Conservation (phyloP, 2,797 vertebrate genomes). For the Pipistrellus pipistrellus region DNA sequence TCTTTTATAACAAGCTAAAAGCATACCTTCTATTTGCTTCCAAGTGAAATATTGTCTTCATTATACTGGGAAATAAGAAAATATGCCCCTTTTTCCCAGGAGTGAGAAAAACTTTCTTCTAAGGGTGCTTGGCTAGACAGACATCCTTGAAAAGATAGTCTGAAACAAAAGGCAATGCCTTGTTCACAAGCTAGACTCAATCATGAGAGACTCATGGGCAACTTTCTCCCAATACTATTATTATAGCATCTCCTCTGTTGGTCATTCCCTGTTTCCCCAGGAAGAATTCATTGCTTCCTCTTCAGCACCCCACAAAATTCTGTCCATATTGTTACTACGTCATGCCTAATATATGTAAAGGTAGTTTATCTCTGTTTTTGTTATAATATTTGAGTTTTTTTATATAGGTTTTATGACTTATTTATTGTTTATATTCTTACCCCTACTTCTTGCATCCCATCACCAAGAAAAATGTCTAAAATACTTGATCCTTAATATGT, state of each 20-base stretch:
- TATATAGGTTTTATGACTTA: not conserved
- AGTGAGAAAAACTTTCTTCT: not conserved
- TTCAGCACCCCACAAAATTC: not conserved
- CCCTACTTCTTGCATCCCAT: not conserved
- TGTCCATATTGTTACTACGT: not conserved
- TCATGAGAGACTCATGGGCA: not conserved
- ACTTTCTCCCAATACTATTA: not conserved
- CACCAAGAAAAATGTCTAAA: not conserved
- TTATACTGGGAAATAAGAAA: conserved; percentile 11
- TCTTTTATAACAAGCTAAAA: not conserved
- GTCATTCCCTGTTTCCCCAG: not conserved
- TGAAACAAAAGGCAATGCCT: not conserved
- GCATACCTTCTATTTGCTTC: not conserved
- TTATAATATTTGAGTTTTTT: not conserved
- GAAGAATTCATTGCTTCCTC: not conserved
- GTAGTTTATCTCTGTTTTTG: not conserved
- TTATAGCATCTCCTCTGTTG: not conserved
- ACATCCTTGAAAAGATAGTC: not conserved
- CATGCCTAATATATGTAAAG: not conserved
- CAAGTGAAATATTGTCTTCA: not conserved
- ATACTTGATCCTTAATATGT: not conserved
- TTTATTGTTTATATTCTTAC: not conserved
- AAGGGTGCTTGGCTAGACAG: not conserved
- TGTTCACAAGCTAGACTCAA: not conserved
- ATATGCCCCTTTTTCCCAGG: not conserved